A percentile compares a stretch with the other conserved stretches of the same genome.
Evolutionary conservation across 2,888 invertebrate genomes (phyloP).

Genomic region (Aphidoletes aphidimyza): DNA sequence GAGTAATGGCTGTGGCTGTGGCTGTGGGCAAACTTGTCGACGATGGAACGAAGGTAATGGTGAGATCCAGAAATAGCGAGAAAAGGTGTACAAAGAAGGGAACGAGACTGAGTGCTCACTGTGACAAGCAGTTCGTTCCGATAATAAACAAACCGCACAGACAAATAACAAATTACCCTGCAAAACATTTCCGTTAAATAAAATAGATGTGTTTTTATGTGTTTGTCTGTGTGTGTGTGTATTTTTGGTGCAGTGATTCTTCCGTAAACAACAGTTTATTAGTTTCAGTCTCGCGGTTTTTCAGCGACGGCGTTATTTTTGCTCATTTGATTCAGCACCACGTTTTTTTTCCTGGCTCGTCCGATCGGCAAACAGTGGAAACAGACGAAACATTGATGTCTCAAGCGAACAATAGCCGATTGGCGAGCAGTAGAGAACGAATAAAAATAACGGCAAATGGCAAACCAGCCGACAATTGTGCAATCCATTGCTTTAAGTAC

Average conservation of each 20-base stretch:
- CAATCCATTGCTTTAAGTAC: background rate
- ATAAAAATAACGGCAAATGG: background rate
- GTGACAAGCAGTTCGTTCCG: slow-evolving; percentile 8
- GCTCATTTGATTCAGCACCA: too few relatives aligned
- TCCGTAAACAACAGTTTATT: slow-evolving; percentile 39
- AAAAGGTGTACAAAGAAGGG: too few relatives aligned
- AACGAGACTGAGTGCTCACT: background rate
- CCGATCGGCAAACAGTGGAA: background rate
- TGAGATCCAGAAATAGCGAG: too few relatives aligned
- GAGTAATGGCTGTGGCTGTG: background rate
- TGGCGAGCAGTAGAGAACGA: too few relatives aligned
- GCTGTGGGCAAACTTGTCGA: background rate
- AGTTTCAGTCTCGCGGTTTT: background rate
- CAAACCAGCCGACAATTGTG: background rate
- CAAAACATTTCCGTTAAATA: slow-evolving; percentile 49
- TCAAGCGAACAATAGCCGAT: background rate
- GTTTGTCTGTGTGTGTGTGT: background rate
- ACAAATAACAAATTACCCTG: slow-evolving; percentile 46
- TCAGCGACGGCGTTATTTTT: background rate
- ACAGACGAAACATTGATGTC: slow-evolving; percentile 1
- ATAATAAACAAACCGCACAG: slow-evolving; percentile 48
- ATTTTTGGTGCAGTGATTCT: slow-evolving; percentile 51
- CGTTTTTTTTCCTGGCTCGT: background rate
- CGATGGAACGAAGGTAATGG: background rate
- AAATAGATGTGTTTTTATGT: slow-evolving; percentile 17